Evolutionary conservation across 2,113 vertebrate genomes (phyloP), one percentile per base, ranked within the genome.

Genomic region (Ariopsis seemanni): DNA sequence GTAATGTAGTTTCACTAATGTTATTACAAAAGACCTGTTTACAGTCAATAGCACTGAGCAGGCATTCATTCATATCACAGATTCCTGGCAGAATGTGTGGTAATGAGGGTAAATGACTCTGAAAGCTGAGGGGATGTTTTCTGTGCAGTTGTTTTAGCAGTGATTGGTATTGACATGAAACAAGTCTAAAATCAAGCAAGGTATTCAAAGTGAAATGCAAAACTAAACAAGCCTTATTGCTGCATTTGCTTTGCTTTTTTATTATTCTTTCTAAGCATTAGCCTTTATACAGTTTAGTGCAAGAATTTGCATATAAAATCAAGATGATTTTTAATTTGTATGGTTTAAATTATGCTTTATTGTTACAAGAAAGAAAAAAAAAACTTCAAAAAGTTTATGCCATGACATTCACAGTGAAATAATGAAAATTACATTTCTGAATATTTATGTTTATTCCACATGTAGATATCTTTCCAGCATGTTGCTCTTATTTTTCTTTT

Each of bases 1-100:
- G 34, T 74, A 18, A 74, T 87, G 69, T 18, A 83, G 34, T 87
- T 87, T 75, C 55, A 48, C 55, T 87, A 75, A 87, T 74, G 42
- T 60, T 87, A 58, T 82, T 87, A 60, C n/a, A 22, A 60, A 62
- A 83, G 80, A 60, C 65, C 22, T 82, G 78, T 72, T 87, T 60
- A 67, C 86, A 62, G 67, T 82, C 53, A 82, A 82, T 87, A 62
- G 30, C 42, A 50, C 79, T 74, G 69, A 83, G 80, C 42, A 53
- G 57, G 7, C 17, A 14, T 58, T 71, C 55, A 62, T 82, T 82
- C 65, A 74, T 83, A 87, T 82, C 34, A 14, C 67, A 62, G 22
- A 30, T 53, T 83, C 11, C 6, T 62, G 50, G 12, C 11, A 77
- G 48, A 77, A 17, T 18, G n/a, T 79, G 80, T 34, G 75, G 42